phyloP scores from a whole-genome alignment of 2,888 invertebrate genomes.

The Hirtodrosophila alboralis region DNA sequence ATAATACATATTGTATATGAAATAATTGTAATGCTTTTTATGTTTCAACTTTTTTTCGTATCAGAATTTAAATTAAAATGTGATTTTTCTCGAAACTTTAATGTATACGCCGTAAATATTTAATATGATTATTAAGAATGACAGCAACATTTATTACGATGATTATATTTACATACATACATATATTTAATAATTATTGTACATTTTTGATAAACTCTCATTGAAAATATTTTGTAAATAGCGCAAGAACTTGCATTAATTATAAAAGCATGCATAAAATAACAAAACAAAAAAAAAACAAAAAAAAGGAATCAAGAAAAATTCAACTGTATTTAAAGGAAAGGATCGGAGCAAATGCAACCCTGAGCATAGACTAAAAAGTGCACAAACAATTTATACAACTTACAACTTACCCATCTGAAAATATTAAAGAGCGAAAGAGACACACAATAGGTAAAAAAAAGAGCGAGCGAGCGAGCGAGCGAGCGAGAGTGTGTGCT shows the following conservation, averaged over 20 bases:
- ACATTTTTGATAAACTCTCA: conserved; percentile 77
- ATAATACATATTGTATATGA: conserved; percentile 54
- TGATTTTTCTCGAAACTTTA: conserved; percentile 81
- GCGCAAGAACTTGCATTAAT: conserved; percentile 42
- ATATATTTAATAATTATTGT: conserved; percentile 76
- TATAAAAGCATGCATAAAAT: conserved; percentile 39
- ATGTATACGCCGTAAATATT: conserved; percentile 81
- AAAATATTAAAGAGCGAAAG: conserved; percentile 20
- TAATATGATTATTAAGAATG: conserved; percentile 73
- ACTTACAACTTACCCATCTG: conserved; percentile 70
- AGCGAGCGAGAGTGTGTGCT: conserved; percentile 27
- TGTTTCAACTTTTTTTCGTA: conserved; percentile 67
- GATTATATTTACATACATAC: conserved; percentile 68
- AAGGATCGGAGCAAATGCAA: conserved; percentile 62
- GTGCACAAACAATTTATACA: conserved; percentile 73
- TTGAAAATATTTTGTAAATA: conserved; percentile 74
- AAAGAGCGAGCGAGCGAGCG: conserved; percentile 36
- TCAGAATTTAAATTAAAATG: conserved; percentile 80
- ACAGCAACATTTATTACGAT: conserved; percentile 71
- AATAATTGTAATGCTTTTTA: conserved; percentile 64
- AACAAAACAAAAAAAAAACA: conserved; percentile 20
- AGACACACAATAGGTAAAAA: conserved; percentile 9
- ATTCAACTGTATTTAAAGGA: conserved; percentile 60
- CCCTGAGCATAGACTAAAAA: conserved; percentile 80
- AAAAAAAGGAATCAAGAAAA: conserved; percentile 17